Conservation (phyloP, 2,797 vertebrate species). For the Scarus forsteni region DNA sequence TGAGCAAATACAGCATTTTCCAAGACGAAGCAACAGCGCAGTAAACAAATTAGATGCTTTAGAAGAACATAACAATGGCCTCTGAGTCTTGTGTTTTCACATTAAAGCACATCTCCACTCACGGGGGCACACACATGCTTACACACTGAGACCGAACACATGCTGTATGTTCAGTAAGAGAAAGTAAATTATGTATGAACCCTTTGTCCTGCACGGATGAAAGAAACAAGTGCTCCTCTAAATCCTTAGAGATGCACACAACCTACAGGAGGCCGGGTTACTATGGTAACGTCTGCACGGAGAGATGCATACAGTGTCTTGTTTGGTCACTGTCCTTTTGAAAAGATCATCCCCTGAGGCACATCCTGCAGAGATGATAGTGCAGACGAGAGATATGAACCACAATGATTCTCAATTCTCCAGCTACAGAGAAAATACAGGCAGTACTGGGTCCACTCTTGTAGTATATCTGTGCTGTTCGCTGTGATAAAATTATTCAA, state of each 20-base stretch:
- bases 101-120: background rate
- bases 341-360: slow-evolving; percentile 34
- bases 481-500: too few species aligned
- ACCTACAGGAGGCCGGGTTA: slow-evolving; percentile 51
- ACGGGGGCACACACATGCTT: background rate
- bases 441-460: background rate
- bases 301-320: slow-evolving; percentile 54
- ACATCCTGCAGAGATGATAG: slow-evolving; percentile 34
- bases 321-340: slow-evolving; percentile 65
- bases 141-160: background rate
- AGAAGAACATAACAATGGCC: background rate
- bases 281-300: slow-evolving; percentile 58
- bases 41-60: background rate
- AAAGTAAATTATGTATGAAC: too few species aligned
- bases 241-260: background rate
- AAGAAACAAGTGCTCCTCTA: too few species aligned
- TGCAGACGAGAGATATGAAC: slow-evolving; percentile 15
- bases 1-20: background rate
- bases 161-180: too few species aligned
- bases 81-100: background rate
- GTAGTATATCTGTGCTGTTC: background rate
- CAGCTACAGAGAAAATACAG: background rate
- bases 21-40: background rate
- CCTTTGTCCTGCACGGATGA: too few species aligned
- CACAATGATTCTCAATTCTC: slow-evolving; percentile 3